phyloP scores from a whole-genome alignment of 2,797 vertebrate genomes.

The Jordanella pulchra region DNA sequence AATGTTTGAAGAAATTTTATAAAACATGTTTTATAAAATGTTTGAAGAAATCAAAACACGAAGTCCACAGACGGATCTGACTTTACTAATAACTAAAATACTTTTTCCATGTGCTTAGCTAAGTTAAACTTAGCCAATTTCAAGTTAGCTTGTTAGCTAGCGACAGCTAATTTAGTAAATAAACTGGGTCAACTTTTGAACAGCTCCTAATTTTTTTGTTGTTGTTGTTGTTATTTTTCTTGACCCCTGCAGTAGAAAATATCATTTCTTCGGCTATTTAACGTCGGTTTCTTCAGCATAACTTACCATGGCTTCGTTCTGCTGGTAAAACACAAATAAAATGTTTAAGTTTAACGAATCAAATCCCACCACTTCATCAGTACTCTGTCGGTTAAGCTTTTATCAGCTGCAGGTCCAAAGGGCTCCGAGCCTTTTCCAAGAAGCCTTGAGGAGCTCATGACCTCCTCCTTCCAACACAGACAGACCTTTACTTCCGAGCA shows the following conservation, averaged over 20 bases:
- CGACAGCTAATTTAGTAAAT: neutral
- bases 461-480: constrained; percentile 26
- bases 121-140: neutral
- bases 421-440: constrained; percentile 26
- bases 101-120: neutral
- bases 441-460: constrained; percentile 48
- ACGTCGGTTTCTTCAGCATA: neutral
- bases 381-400: constrained; percentile 15
- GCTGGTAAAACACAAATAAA: neutral
- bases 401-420: constrained; percentile 69
- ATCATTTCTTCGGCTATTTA: neutral
- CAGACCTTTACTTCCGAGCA: neutral
- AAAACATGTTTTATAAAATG: too few species aligned
- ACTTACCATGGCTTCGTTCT: constrained; percentile 55
- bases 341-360: neutral
- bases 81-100: neutral
- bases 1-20: too few species aligned
- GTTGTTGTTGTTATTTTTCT: too few species aligned
- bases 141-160: constrained; percentile 18
- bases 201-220: neutral
- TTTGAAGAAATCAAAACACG: neutral
- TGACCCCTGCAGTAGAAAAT: neutral
- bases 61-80: neutral
- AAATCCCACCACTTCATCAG: constrained; percentile 24
- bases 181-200: neutral